Base-by-base conservation (phyloP, 2,797 vertebrate genomes). In the Mycteria americana region DNA sequence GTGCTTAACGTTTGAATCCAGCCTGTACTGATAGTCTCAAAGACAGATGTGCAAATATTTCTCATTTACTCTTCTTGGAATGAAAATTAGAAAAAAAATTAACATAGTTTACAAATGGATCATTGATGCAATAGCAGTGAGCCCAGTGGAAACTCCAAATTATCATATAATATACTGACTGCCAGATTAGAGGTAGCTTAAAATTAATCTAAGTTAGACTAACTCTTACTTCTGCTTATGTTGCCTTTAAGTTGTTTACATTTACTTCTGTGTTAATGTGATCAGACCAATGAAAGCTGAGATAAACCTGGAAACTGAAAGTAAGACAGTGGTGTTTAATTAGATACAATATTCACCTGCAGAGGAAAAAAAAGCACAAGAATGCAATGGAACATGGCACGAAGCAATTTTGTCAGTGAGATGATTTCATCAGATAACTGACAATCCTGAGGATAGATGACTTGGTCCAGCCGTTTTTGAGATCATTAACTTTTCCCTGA, bases 201-300 rank as follows among this genome's bases (percentile, higher is more conserved):
- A 87, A 82, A 89, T 76, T 83, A 88, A 85, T 87, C 39, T 51
- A 83, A 88, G 13, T 53, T 80, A 87, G 18, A 45, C 18, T 62
- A 62, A 84, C 18, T 45, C n/a, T 39, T 57, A 30, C 7, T 89
- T 85, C 67, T 0, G 0, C 8, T 73, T 65, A 73, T 35, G 23
- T 30, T 64, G 48, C 11, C 41, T 86, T 93, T 53, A 83, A 83
- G 63, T 56, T 89, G 59, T 74, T 93, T 89, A 46, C 18, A 65
- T 72, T 92, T 91, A 37, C 3, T 80, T 85, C 56, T 68, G 3
- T 53, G 31, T 80, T 68, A 70, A 53, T 0, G 6, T 70, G 28
- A 83, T 77, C n/a, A 84, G 41, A 56, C 30, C 72, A 70, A 75
- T 33, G 50, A 75, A 81, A 81, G 22, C 23, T 6, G 18, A 53